Base-by-base conservation (phyloP, 2,888 invertebrate genomes). In the Torymus tubicola region DNA sequence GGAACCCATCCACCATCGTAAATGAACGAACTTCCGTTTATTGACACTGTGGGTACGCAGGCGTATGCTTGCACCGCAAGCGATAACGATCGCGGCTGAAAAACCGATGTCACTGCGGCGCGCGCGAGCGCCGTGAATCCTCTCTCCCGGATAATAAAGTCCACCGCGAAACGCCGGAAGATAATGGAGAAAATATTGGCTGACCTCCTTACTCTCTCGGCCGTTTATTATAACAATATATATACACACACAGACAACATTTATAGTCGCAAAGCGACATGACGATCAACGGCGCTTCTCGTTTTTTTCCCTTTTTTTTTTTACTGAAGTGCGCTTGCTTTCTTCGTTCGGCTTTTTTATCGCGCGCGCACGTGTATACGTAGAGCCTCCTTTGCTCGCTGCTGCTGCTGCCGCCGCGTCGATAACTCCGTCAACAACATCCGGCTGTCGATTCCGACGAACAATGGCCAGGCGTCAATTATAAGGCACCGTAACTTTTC, bases 151-250 rank as follows among this genome's bases (percentile, higher is more conserved):
- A 69, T 52, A 60, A 52, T 74, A 74, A 68, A 53, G n/a, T 1
- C 18, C 18, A 57, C 55, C 12, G 50, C 24, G 57, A 10, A 63
- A 63, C 18, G 42, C 42, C 42, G 42, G 42, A 5, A 71, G 68
- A 78, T 69, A 73, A 73, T 57, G 58, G 18, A 42, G 5, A 42
- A 42, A 73, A 42, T 74, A 81, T 81, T 74, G 72, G 60, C 18
- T 77, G 81, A 78, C 78, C 81, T 71, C 61, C 16, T 81, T 78
- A 64, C 42, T 65, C 64, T 16, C 61, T 57, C 65, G 53, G 55
- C 13, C 67, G 63, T 74, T 61, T 31, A 69, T 70, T 73, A 21
- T 65, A 73, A 74, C 16, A 78, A 70, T 67, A 78, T 73, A 42
- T 21, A 42, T 8, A 42, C 8, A 42, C 10, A 42, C 8, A 42